Percentiles rank a stretch among this genome's conserved stretches.
Evolutionary conservation across 2,797 vertebrate species (phyloP).

Genomic region (Dromococcyx pavoninus): DNA sequence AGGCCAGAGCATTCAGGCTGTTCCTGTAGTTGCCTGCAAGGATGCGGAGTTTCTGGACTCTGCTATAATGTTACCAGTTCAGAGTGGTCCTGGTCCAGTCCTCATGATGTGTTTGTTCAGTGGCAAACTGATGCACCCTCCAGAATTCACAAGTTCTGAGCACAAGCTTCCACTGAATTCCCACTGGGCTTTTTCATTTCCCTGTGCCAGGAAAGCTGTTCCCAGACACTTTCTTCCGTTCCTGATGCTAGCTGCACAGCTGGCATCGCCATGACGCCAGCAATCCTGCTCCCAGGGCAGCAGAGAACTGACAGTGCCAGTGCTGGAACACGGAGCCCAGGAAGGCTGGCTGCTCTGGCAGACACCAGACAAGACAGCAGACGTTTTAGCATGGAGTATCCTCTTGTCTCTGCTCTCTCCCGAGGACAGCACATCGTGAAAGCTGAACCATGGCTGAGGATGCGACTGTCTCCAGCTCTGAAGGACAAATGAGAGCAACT

Average conservation of each 20-base stretch:
- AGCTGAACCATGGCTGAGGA: neutral
- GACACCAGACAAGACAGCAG: neutral
- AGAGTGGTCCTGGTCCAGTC: neutral
- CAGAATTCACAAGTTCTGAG: neutral
- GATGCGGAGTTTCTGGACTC: neutral
- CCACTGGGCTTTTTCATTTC: neutral
- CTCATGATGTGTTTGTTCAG: neutral
- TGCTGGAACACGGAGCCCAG: neutral
- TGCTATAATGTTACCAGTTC: neutral
- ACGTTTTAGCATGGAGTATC: neutral
- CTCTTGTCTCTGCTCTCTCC: neutral
- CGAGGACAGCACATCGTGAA: neutral
- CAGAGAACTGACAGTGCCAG: neutral
- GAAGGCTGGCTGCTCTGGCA: neutral
- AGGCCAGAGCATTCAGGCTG: neutral
- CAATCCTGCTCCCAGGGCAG: neutral
- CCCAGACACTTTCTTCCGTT: neutral
- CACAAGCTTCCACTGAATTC: neutral
- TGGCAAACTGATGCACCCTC: neutral
- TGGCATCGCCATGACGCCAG: neutral
- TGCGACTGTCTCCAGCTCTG: neutral
- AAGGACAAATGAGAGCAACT: neutral
- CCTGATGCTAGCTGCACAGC: neutral
- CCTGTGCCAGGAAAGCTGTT: rapidly evolving
- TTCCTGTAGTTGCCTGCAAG: neutral